A percentile compares a stretch with the other conserved stretches of the same genome.
phyloP scores from a whole-genome alignment of 2,888 invertebrate genomes.

The Napeogenes sylphis region DNA sequence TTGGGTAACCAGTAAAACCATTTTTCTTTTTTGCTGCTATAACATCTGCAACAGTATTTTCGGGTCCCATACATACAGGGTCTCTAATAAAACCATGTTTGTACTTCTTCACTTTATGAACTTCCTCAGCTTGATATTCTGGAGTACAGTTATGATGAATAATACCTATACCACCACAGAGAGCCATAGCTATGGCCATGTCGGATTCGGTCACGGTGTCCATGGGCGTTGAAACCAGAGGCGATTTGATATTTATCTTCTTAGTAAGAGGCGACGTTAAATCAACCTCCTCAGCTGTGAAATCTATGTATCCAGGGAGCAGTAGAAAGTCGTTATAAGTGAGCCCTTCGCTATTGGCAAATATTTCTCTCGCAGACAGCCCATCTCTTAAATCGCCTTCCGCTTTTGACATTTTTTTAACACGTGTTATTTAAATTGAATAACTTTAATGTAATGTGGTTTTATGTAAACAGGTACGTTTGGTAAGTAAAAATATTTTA shows the following conservation, averaged over 20 bases:
- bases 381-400: slow-evolving; percentile 84
- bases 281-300: slow-evolving; percentile 94
- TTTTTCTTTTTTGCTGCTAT: slow-evolving; percentile 91
- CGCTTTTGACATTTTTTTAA: slow-evolving; percentile 50
- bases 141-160: slow-evolving; percentile 98
- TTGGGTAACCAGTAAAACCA: slow-evolving; percentile 97
- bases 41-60: slow-evolving; percentile 92
- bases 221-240: slow-evolving; percentile 99
- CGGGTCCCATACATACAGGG: slow-evolving; percentile 95
- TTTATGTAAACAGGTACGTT: not conserved
- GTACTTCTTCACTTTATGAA: slow-evolving; percentile 98
- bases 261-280: slow-evolving; percentile 93
- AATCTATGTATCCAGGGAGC: slow-evolving; percentile 97
- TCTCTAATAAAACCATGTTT: slow-evolving; percentile 99
- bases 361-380: slow-evolving; percentile 88
- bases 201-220: slow-evolving; percentile 99
- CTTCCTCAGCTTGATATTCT: too few relatives aligned
- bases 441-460: too few relatives aligned
- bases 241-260: slow-evolving; percentile 91
- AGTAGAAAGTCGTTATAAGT: slow-evolving; percentile 99
- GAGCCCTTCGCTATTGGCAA: slow-evolving; percentile 89
- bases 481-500: too few relatives aligned
- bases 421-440: slow-evolving; percentile 26
- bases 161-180: slow-evolving; percentile 97
- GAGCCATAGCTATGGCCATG: slow-evolving; percentile 99